Conservation (phyloP, 2,797 vertebrate species). For the Anguilla anguilla region DNA sequence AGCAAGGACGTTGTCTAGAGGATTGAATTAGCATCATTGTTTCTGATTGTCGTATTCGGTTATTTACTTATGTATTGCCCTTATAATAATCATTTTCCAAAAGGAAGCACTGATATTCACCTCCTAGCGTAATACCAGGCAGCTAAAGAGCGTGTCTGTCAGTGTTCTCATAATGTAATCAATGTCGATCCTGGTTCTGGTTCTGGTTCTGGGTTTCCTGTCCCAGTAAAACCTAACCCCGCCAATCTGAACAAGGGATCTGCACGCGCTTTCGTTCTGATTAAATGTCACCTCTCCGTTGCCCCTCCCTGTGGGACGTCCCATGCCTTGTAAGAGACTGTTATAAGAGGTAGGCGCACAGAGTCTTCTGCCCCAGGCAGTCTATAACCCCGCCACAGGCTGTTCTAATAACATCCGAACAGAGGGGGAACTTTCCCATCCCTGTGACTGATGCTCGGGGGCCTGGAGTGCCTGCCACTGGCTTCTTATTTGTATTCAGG, state of each 20-base stretch:
- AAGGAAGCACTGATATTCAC: background rate
- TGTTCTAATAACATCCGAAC: constrained; percentile 7
- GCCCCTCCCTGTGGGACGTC: background rate
- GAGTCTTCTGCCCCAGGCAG: background rate
- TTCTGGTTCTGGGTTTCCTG: background rate
- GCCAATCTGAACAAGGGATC: no score
- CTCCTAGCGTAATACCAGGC: background rate
- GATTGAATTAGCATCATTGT: constrained; percentile 2
- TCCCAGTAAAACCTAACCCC: background rate
- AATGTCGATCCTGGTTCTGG: background rate
- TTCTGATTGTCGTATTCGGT: background rate
- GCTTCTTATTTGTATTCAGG: constrained; percentile 47
- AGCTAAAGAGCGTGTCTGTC: background rate
- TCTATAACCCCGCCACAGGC: background rate
- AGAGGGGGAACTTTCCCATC: constrained; percentile 17
- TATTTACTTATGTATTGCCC: background rate
- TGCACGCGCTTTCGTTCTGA: no score
- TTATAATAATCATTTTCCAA: background rate
- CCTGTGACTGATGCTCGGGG: background rate
- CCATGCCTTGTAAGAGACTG: background rate
- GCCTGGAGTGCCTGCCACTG: background rate
- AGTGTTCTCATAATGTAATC: background rate
- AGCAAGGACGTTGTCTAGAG: background rate
- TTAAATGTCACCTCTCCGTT: background rate
- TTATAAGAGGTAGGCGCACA: background rate